Evolutionary conservation across 2,797 vertebrate species (phyloP).

Genomic region (Scarus forsteni): DNA sequence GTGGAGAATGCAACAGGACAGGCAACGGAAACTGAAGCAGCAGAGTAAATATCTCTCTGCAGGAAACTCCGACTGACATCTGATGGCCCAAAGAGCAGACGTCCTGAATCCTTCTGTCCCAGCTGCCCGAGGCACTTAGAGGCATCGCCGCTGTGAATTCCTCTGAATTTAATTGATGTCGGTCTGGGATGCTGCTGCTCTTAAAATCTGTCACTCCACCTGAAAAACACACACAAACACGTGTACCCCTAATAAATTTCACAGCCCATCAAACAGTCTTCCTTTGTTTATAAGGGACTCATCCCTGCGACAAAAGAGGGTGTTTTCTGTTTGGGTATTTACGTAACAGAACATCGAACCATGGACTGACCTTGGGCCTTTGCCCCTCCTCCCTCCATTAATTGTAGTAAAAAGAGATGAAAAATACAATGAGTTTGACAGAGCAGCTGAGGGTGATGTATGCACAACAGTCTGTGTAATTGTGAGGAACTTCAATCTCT

Average conservation of each 20-base stretch:
- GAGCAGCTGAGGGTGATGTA: slow-evolving; percentile 58
- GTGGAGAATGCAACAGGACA: slow-evolving; percentile 93
- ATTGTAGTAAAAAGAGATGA: slow-evolving; percentile 56
- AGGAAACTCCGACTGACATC: slow-evolving; percentile 59
- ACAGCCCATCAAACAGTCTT: slow-evolving; percentile 57
- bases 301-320: slow-evolving; percentile 36
- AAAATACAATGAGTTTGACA: slow-evolving; percentile 59
- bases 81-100: slow-evolving; percentile 79
- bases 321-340: slow-evolving; percentile 45
- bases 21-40: slow-evolving; percentile 89
- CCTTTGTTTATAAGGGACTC: slow-evolving; percentile 39
- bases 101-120: slow-evolving; percentile 76
- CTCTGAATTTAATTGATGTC: slow-evolving; percentile 79
- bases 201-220: slow-evolving; percentile 70
- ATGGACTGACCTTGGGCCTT: slow-evolving; percentile 53
- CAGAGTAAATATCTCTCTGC: slow-evolving; percentile 80
- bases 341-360: slow-evolving; percentile 47
- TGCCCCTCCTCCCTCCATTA: slow-evolving; percentile 33
- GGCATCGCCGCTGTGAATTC: slow-evolving; percentile 75
- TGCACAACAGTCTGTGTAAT: slow-evolving; percentile 55
- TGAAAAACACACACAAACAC: slow-evolving; percentile 41
- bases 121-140: slow-evolving; percentile 76
- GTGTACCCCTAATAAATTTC: slow-evolving; percentile 50
- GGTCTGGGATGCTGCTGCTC: slow-evolving; percentile 80
- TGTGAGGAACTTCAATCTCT: slow-evolving; percentile 48